Evolutionary conservation across 2,113 vertebrate species (phyloP).

Genomic region (Archocentrus centrarchus): DNA sequence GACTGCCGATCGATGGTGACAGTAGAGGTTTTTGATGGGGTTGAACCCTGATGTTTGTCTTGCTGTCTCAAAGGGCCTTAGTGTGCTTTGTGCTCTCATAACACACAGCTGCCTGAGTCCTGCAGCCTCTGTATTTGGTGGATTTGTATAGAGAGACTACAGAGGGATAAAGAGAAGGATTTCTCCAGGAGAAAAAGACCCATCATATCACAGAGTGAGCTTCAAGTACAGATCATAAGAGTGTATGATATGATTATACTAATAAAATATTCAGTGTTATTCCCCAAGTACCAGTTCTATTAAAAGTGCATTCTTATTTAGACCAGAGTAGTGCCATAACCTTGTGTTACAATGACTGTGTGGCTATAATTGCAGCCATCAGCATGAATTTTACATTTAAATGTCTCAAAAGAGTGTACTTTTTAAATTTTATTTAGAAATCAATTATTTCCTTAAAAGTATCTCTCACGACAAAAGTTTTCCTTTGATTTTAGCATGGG

Average conservation of each 20-base stretch:
- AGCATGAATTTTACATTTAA: background rate
- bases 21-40: slow-evolving; percentile 77
- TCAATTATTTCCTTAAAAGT: background rate
- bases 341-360: background rate
- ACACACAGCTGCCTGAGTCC: slow-evolving; percentile 68
- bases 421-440: background rate
- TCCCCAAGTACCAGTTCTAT: slow-evolving; percentile 43
- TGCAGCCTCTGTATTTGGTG: slow-evolving; percentile 41
- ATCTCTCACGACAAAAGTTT: background rate
- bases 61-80: slow-evolving; percentile 72
- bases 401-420: background rate
- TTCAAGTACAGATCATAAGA: slow-evolving; percentile 45
- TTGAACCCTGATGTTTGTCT: slow-evolving; percentile 79
- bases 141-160: slow-evolving; percentile 57
- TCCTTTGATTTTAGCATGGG: background rate
- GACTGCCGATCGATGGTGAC: slow-evolving; percentile 71
- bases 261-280: slow-evolving; percentile 49
- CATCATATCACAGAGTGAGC: slow-evolving; percentile 34
- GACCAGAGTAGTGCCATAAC: background rate
- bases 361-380: slow-evolving; percentile 17
- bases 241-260: slow-evolving; percentile 47
- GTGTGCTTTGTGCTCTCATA: slow-evolving; percentile 76
- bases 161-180: slow-evolving; percentile 53
- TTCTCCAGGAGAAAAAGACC: slow-evolving; percentile 54
- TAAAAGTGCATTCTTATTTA: slow-evolving; percentile 38